Evolutionary conservation across 2,888 invertebrate species (phyloP).

Genomic region (Julus scandinavius): DNA sequence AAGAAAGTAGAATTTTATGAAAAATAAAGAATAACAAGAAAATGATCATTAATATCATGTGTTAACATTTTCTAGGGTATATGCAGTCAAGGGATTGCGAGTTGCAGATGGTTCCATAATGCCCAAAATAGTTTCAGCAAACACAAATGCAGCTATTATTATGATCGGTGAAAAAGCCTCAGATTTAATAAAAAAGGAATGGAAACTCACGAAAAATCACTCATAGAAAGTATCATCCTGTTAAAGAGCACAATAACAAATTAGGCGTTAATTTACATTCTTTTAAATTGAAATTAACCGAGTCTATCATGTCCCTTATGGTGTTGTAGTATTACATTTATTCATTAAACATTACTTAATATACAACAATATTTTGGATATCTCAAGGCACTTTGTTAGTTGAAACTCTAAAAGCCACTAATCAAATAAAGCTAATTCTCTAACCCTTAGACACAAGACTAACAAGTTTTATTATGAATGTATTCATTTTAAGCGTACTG

Average conservation of each 20-base stretch:
- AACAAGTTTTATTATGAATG: too few species aligned
- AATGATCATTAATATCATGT: constrained; percentile 59
- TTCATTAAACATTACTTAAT: not conserved
- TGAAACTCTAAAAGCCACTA: too few species aligned
- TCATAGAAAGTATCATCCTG: not conserved
- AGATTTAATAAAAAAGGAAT: constrained; percentile 78
- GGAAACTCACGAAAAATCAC: not conserved
- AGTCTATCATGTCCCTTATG: not conserved
- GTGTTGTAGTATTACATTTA: not conserved
- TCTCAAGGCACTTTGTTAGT: too few species aligned
- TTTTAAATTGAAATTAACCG: not conserved
- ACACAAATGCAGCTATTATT: constrained; percentile 90
- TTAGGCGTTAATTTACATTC: not conserved
- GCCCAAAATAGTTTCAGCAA: constrained; percentile 89
- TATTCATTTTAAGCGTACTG: too few species aligned
- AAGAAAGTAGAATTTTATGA: not conserved
- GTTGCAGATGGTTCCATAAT: constrained; percentile 89
- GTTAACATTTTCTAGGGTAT: constrained; percentile 68
- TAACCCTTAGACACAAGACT: too few species aligned
- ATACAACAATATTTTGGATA: too few species aligned
- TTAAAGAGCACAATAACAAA: not conserved
- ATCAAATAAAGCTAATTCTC: too few species aligned
- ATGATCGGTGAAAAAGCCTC: constrained; percentile 92
- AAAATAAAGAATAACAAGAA: not conserved
- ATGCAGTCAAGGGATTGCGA: constrained; percentile 80